Conservation (phyloP, 2,888 invertebrate species). For the Pristionchus fissidentatus region DNA sequence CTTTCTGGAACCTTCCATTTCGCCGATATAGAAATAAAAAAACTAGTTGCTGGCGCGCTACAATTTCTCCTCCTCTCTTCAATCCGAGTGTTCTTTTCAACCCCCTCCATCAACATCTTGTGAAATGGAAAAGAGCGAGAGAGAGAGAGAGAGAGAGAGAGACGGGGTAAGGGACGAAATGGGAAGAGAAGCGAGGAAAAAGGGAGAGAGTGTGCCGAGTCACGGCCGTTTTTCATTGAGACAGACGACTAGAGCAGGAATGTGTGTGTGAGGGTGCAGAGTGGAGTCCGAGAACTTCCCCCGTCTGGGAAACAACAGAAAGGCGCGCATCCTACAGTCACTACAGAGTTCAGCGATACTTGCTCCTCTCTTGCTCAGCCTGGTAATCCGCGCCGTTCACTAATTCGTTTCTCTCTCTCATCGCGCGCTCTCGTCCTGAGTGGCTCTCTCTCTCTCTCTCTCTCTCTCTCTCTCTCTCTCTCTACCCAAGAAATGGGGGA, state of each 20-base stretch:
- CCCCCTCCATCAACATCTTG: constrained; percentile 44
- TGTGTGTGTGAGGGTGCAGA: background rate
- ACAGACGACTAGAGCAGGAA: constrained; percentile 38
- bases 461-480: background rate
- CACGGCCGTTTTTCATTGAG: background rate
- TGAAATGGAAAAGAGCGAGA: constrained; percentile 35
- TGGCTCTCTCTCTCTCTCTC: background rate
- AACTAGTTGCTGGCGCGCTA: constrained; percentile 12
- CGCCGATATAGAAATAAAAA: background rate
- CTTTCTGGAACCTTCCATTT: background rate
- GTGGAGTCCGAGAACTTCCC: background rate
- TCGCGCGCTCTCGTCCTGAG: too few species aligned
- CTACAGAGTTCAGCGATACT: too few species aligned
- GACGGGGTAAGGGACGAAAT: background rate
- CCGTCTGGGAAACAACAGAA: too few species aligned
- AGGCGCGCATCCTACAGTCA: too few species aligned
- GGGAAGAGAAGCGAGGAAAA: constrained; percentile 1
- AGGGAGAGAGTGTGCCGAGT: constrained; percentile 30
- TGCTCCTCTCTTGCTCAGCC: background rate
- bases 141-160: background rate
- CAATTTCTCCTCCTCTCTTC: constrained; percentile 28
- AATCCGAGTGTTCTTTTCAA: constrained; percentile 39
- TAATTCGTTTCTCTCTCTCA: background rate
- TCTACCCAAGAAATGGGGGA: constrained; percentile 8
- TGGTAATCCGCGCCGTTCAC: background rate